phyloP scores from a whole-genome alignment of 2,113 vertebrate species.

The Poecilia latipinna region DNA sequence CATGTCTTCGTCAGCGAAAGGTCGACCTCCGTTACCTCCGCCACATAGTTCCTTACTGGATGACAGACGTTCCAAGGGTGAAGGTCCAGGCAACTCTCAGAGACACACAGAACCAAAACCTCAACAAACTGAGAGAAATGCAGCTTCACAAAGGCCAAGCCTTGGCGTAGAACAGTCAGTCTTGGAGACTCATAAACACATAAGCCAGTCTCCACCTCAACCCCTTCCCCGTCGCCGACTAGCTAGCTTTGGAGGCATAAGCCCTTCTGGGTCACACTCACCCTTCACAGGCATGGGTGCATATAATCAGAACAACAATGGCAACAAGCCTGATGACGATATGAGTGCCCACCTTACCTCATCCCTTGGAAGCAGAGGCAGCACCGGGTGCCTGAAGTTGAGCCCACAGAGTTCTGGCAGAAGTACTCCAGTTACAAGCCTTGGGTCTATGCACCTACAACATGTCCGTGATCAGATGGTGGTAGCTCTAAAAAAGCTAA shows the following conservation, averaged over 20 bases:
- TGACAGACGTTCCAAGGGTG: slow-evolving; percentile 75
- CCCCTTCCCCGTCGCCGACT: slow-evolving; percentile 84
- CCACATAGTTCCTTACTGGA: slow-evolving; percentile 60
- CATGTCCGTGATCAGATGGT: slow-evolving; percentile 98
- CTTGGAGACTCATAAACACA: slow-evolving; percentile 83
- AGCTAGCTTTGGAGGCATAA: slow-evolving; percentile 92
- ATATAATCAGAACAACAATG: slow-evolving; percentile 83
- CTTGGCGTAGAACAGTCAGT: slow-evolving; percentile 86
- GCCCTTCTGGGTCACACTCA: slow-evolving; percentile 87
- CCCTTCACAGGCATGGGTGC: slow-evolving; percentile 86
- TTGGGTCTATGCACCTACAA: slow-evolving; percentile 89
- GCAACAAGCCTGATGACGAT: slow-evolving; percentile 82
- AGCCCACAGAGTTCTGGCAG: slow-evolving; percentile 91
- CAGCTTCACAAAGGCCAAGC: slow-evolving; percentile 81
- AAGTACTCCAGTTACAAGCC: slow-evolving; percentile 85
- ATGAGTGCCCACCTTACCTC: slow-evolving; percentile 74
- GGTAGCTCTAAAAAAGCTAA: slow-evolving; percentile 91
- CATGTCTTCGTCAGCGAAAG: slow-evolving; percentile 72
- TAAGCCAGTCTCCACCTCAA: slow-evolving; percentile 73
- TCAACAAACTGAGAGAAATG: slow-evolving; percentile 79
- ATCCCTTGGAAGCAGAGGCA: slow-evolving; percentile 82
- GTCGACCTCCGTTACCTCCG: slow-evolving; percentile 78
- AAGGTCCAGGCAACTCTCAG: slow-evolving; percentile 75
- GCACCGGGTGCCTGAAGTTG: slow-evolving; percentile 82
- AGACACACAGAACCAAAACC: slow-evolving; percentile 79